phyloP scores from a whole-genome alignment of 2,113 vertebrate genomes.

The Petrocephalus zakoni region DNA sequence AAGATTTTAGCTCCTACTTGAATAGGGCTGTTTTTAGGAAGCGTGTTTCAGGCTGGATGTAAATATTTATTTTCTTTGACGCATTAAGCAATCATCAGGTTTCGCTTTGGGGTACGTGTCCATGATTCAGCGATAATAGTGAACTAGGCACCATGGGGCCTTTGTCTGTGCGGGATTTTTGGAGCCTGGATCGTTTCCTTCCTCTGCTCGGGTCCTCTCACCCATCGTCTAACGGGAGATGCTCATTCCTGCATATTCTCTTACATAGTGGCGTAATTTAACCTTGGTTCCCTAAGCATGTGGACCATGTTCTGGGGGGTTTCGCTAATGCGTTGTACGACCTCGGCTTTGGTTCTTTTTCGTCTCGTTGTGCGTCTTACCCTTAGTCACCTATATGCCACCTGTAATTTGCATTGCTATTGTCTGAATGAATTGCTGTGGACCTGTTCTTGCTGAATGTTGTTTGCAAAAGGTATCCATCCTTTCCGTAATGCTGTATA shows the following conservation, averaged over 20 bases:
- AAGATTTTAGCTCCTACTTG: background rate
- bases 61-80: background rate
- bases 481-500: background rate
- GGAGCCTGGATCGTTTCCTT: background rate
- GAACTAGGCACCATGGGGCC: background rate
- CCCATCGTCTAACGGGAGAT: background rate
- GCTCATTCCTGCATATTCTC: background rate
- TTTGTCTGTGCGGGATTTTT: background rate
- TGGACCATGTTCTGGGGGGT: background rate
- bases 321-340: background rate
- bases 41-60: background rate
- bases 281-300: background rate
- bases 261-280: background rate
- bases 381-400: background rate
- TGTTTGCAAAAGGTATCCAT: background rate
- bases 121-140: background rate
- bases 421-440: background rate
- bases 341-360: background rate
- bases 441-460: background rate
- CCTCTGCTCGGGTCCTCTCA: background rate
- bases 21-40: background rate
- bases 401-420: background rate
- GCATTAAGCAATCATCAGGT: background rate
- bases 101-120: background rate
- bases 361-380: too few relatives aligned